Evolutionary conservation across 2,113 vertebrate genomes (phyloP).

Genomic region (Erpornis zantholeuca): DNA sequence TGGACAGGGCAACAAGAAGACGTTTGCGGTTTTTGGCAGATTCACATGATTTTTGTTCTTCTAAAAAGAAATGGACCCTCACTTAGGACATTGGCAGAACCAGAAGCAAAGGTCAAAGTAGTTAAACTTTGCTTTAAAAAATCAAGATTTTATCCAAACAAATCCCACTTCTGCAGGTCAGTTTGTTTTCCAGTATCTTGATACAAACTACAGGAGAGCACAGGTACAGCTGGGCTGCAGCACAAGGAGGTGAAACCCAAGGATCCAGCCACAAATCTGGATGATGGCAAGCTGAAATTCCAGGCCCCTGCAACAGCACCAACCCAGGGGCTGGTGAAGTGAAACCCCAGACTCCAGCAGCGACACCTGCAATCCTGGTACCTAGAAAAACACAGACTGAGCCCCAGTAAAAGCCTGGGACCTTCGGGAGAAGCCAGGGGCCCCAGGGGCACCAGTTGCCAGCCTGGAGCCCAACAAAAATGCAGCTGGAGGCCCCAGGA

Average conservation of each 20-base stretch:
- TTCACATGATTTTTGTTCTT: constrained; percentile 34
- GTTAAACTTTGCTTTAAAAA: not conserved
- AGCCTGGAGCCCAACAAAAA: constrained; percentile 37
- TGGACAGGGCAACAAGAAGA: constrained; percentile 29
- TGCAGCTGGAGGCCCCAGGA: not conserved
- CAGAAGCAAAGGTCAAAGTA: constrained; percentile 38
- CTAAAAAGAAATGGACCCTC: constrained; percentile 31
- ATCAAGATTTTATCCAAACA: constrained; percentile 1
- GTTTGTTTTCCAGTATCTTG: constrained; percentile 53
- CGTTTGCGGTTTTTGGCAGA: constrained; percentile 29
- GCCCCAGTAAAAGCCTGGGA: constrained; percentile 18
- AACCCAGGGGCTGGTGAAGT: not conserved
- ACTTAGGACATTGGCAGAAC: constrained; percentile 21
- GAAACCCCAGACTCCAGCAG: constrained; percentile 45
- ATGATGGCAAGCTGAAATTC: constrained; percentile 30
- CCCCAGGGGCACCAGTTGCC: constrained; percentile 19
- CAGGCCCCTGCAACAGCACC: constrained; percentile 40
- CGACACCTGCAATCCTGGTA: constrained; percentile 18
- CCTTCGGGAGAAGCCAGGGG: constrained; percentile 13
- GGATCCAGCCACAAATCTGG: constrained; percentile 26
- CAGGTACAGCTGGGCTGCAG: constrained; percentile 21
- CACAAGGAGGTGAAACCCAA: constrained; percentile 16
- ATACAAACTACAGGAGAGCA: constrained; percentile 48
- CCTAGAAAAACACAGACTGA: constrained; percentile 28
- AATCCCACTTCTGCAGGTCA: constrained; percentile 14